phyloP scores from a whole-genome alignment of 2,888 invertebrate species.

The Macrostomum cliftonense region DNA sequence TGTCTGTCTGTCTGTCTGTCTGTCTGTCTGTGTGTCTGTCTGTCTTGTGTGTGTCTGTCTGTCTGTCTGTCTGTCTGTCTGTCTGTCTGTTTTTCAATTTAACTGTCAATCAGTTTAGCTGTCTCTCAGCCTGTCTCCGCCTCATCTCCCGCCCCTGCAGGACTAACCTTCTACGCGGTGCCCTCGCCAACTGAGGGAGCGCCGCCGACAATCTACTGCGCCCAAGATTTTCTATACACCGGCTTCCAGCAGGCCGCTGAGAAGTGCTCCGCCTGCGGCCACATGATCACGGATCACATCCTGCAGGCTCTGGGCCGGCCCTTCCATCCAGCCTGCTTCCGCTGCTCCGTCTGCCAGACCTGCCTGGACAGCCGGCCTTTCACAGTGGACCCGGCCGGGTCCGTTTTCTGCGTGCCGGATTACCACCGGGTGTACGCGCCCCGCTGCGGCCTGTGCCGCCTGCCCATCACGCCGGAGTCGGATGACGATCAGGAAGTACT shows the following conservation, averaged over 20 bases:
- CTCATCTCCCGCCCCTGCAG: no score
- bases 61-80: no score
- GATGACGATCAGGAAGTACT: constrained; percentile 93
- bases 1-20: no score
- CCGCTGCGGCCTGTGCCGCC: constrained; percentile 86
- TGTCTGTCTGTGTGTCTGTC: no score
- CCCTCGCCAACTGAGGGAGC: no score
- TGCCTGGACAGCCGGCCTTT: constrained; percentile 94
- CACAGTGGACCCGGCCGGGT: constrained; percentile 88
- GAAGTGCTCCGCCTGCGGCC: constrained; percentile 91
- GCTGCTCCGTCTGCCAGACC: constrained; percentile 89
- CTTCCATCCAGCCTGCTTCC: constrained; percentile 94
- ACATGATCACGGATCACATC: constrained; percentile 94
- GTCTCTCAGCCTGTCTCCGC: no score
- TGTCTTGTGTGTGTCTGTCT: no score
- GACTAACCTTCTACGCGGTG: no score
- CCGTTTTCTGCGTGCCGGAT: constrained; percentile 92
- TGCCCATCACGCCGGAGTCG: constrained; percentile 68
- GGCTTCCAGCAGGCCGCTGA: constrained; percentile 97
- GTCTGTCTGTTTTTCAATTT: no score
- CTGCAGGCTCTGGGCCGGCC: constrained; percentile 97
- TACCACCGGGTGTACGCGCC: constrained; percentile 96
- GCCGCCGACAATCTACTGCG: constrained; percentile 68
- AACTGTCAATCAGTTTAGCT: no score
- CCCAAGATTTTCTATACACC: constrained; percentile 83